A percentile compares a stretch with the other conserved stretches of the same genome.
phyloP scores from a whole-genome alignment of 2,797 vertebrate genomes.

The Centroberyx gerrardi region DNA sequence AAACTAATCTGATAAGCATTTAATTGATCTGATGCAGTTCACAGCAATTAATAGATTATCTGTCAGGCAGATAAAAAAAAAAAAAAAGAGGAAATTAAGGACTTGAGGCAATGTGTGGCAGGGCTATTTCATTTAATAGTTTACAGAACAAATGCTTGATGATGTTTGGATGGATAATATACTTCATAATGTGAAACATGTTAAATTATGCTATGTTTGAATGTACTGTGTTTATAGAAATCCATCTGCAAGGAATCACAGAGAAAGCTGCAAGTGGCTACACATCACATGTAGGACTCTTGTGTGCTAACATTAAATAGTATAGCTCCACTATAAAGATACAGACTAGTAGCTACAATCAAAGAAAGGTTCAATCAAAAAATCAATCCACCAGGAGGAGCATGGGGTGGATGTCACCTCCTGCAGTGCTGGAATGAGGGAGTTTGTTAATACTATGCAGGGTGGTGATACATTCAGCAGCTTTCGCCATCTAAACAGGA shows the following conservation, averaged over 20 bases:
- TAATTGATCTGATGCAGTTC: no score
- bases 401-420: constrained; percentile 2
- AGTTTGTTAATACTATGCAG: constrained; percentile 25
- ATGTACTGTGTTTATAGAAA: background rate
- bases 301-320: no score
- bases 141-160: background rate
- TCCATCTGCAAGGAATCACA: background rate
- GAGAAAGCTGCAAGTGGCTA: background rate
- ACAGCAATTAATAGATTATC: no score
- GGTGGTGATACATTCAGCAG: constrained; percentile 26
- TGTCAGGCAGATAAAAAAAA: no score
- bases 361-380: no score
- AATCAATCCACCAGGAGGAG: no score
- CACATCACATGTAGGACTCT: background rate
- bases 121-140: background rate
- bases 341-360: no score
- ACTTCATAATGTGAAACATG: background rate
- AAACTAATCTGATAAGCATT: no score
- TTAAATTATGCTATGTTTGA: background rate
- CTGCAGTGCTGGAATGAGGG: constrained; percentile 37
- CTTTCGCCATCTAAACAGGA: constrained; percentile 50
- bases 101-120: no score
- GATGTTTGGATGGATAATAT: background rate
- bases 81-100: no score
- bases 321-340: no score